Base-by-base conservation (phyloP, 2,888 invertebrate species). In the Dioctria linearis region DNA sequence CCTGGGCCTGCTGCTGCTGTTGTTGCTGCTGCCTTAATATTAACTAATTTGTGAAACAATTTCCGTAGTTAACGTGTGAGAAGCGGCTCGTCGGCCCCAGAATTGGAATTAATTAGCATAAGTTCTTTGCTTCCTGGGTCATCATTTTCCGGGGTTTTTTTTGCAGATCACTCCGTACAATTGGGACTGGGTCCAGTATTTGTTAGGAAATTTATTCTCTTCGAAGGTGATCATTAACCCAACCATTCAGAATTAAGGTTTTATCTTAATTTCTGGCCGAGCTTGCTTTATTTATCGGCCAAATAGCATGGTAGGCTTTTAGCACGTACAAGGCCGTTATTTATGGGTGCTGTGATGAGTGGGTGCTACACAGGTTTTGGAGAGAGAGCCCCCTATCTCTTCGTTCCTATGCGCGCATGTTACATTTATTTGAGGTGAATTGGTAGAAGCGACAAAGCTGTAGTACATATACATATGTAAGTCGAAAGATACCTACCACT, bases 281-380 rank as follows among this genome's bases (percentile, higher is more conserved):
- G 76, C 11, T 37, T 54, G 57, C 42, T 79, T 79, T 79, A 66
- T 79, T 65, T 73, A 4, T 54, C 65, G 9, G 67, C 40, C 57
- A 49, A 54, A 5, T 42, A 66, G 43, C 54, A 46, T 79, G 25
- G 25, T 25, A 25, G 25, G 25, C 25, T 25, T 79, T 79, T 79
- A 79, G 79, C 79, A 79, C 79, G 66, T 79, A 78, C 66, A 67
- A 66, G 67, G 79, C 67, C 79, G 79, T 79, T 79, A 79, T 79
- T 79, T 79, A 79, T 79, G 66, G 51, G 54, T n/a, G 42, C 49
- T 39, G 46, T 49, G 65, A 65, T 63, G 63, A 78, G 73, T 73
- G 57, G 73, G 73, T 73, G 73, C 39, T 73, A 69, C 73, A 73
- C n/a, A 42, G n/a, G 57, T 6, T 59, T 13, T 11, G 51, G 40